Evolutionary conservation across 2,113 vertebrate genomes (phyloP).

Genomic region (Eira barbara): DNA sequence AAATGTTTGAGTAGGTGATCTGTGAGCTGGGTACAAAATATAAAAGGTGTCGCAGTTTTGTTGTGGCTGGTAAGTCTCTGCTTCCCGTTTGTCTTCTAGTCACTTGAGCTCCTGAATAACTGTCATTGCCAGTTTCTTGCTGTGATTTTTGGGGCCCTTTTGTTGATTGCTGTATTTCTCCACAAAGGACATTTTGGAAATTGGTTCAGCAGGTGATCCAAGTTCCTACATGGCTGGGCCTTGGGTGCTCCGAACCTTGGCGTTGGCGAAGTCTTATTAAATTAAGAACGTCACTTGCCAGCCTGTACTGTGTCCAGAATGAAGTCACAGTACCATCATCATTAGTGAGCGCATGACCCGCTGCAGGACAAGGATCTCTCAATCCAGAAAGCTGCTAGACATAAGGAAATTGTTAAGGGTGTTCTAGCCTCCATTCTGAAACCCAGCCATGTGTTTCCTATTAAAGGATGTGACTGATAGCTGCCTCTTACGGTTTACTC

Average conservation of each 20-base stretch:
- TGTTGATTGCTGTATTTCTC: background rate
- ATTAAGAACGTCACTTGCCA: background rate
- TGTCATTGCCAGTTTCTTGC: background rate
- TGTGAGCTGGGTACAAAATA: background rate
- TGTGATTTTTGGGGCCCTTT: background rate
- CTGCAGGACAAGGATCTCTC: background rate
- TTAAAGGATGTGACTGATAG: constrained; percentile 1
- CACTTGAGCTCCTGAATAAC: background rate
- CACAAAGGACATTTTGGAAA: background rate
- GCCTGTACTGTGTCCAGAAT: background rate
- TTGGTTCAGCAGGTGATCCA: background rate
- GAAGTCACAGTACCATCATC: background rate
- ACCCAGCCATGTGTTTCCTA: background rate
- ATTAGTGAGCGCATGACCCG: background rate
- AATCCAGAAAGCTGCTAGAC: background rate
- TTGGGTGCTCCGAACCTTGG: background rate
- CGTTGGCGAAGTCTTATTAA: background rate
- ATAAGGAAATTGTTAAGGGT: background rate
- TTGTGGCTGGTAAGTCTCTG: no score
- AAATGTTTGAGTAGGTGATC: background rate
- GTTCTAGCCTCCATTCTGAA: background rate
- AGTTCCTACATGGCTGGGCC: background rate
- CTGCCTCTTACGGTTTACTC: background rate
- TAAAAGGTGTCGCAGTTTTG: background rate
- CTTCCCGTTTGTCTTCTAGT: background rate